Conservation (phyloP, 2,113 vertebrate genomes). For the Callipepla squamata region DNA sequence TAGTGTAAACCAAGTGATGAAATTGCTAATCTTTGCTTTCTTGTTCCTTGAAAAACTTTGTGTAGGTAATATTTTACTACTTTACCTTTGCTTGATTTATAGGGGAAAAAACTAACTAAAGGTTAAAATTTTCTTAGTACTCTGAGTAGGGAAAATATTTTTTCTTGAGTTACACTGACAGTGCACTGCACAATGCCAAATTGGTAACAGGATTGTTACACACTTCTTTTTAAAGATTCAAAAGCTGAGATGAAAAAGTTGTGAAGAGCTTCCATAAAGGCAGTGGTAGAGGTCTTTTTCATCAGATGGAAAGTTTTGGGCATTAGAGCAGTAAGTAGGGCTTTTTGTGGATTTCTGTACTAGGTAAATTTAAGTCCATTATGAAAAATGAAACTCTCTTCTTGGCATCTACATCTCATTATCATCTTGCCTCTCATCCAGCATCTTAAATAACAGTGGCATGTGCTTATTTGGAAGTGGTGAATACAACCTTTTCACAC, state of each 20-base stretch:
- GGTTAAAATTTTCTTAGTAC: background rate
- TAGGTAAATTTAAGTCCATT: background rate
- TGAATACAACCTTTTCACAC: background rate
- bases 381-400: background rate
- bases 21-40: background rate
- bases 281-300: background rate
- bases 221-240: background rate
- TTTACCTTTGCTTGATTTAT: background rate
- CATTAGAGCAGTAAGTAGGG: background rate
- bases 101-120: background rate
- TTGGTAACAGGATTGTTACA: background rate
- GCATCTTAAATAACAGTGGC: background rate
- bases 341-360: background rate
- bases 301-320: background rate
- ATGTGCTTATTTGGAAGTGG: background rate
- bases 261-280: background rate
- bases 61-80: background rate
- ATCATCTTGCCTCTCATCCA: background rate
- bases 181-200: background rate
- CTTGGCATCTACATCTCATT: background rate
- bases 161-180: background rate
- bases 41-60: background rate
- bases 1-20: constrained; percentile 53
- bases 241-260: background rate
- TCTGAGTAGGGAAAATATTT: background rate